Percentiles rank a stretch among this genome's conserved stretches.
phyloP scores from a whole-genome alignment of 1,140 invertebrate species.

The Drosophila sproati region DNA sequence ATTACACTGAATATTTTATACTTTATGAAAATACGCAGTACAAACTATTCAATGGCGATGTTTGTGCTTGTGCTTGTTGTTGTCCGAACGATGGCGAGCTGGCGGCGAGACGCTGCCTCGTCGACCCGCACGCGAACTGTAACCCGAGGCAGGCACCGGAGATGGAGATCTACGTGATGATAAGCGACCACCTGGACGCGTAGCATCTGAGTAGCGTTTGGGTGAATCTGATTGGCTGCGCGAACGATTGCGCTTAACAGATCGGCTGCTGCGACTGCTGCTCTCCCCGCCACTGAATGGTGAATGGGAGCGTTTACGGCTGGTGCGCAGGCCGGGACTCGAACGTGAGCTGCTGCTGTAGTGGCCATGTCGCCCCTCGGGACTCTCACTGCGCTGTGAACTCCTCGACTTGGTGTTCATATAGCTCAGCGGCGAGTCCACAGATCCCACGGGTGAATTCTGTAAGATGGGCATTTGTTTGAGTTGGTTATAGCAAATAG shows the following conservation, averaged over 20 bases:
- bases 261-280: slow-evolving; percentile 62
- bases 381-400: slow-evolving; percentile 60
- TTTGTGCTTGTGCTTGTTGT: slow-evolving; percentile 67
- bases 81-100: slow-evolving; percentile 53
- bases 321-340: slow-evolving; percentile 32
- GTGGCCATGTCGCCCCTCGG: slow-evolving; percentile 31
- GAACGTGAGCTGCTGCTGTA: slow-evolving; percentile 47
- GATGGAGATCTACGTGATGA: slow-evolving; percentile 49
- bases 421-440: slow-evolving; percentile 72
- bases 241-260: slow-evolving; percentile 70
- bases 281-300: slow-evolving; percentile 56
- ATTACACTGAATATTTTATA: slow-evolving; percentile 33
- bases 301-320: slow-evolving; percentile 73
- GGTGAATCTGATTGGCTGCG: slow-evolving; percentile 72
- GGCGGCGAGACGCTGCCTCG: slow-evolving; percentile 50
- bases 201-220: slow-evolving; percentile 54
- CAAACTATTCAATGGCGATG: slow-evolving; percentile 61
- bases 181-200: slow-evolving; percentile 24
- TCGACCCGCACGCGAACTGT: slow-evolving; percentile 33
- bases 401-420: slow-evolving; percentile 59
- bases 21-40: neutral
- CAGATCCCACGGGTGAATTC: slow-evolving; percentile 46
- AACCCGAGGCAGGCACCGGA: slow-evolving; percentile 36
- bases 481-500: neutral
- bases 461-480: neutral